phyloP scores from a whole-genome alignment of 1,140 invertebrate genomes.

The Drosophila sp. region DNA sequence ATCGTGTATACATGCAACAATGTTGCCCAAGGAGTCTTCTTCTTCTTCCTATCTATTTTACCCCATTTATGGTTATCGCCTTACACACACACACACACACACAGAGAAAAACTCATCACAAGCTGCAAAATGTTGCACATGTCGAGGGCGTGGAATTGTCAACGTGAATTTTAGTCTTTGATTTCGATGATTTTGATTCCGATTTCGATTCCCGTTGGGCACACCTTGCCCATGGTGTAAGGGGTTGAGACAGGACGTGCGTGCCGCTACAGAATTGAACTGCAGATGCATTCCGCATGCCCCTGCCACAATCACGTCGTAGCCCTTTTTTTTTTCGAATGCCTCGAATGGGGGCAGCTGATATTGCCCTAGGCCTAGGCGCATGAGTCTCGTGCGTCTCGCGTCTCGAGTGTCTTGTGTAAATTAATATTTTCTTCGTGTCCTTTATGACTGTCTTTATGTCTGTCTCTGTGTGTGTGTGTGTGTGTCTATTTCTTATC shows the following conservation, averaged over 20 bases:
- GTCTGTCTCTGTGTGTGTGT: constrained; percentile 22
- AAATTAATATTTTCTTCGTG: constrained; percentile 74
- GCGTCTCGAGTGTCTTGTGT: constrained; percentile 43
- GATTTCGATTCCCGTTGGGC: constrained; percentile 29
- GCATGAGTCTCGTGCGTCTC: too few relatives aligned
- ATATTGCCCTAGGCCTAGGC: constrained; percentile 29
- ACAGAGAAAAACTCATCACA: constrained; percentile 29
- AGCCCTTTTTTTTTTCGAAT: constrained; percentile 42
- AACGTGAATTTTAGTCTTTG: constrained; percentile 66
- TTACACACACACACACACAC: too few relatives aligned
- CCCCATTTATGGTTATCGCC: too few relatives aligned
- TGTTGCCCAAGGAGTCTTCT: too few relatives aligned
- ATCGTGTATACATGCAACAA: too few relatives aligned
- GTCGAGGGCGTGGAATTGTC: constrained; percentile 66
- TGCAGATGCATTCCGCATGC: constrained; percentile 55
- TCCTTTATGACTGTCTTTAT: constrained; percentile 33
- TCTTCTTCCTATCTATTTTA: too few relatives aligned
- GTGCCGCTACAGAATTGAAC: constrained; percentile 42
- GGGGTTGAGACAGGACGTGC: constrained; percentile 47
- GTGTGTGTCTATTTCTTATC: constrained; percentile 50
- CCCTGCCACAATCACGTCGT: constrained; percentile 1
- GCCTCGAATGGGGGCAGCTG: constrained; percentile 50
- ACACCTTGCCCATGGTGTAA: constrained; percentile 54
- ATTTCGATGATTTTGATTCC: constrained; percentile 63
- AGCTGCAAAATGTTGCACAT: constrained; percentile 75